Conservation (phyloP, 2,888 invertebrate species). For the Slavum lentiscoides region DNA sequence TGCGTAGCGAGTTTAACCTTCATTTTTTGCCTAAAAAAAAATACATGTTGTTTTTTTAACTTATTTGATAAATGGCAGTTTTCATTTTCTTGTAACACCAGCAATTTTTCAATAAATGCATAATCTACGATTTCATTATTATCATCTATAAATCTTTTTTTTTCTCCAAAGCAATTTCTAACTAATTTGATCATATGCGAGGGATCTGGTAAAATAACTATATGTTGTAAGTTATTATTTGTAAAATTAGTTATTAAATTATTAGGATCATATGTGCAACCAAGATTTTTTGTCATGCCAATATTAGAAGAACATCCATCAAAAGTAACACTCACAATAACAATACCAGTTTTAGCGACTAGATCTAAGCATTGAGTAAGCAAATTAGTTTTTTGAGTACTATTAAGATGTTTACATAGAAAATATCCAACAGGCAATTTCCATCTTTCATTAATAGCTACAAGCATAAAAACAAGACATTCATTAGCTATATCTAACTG, state of each 20-base stretch:
- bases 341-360: not conserved
- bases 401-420: too few species aligned
- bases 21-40: conserved; percentile 55
- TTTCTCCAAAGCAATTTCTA: conserved; percentile 5
- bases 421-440: too few species aligned
- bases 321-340: conserved; percentile 23
- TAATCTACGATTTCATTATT: conserved; percentile 30
- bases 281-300: conserved; percentile 5
- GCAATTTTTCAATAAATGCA: conserved; percentile 18
- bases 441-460: too few species aligned
- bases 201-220: conserved; percentile 22
- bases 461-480: too few species aligned
- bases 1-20: conserved; percentile 56
- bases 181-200: conserved; percentile 24
- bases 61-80: conserved; percentile 29
- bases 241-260: conserved; percentile 17
- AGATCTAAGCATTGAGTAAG: conserved; percentile 1
- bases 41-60: conserved; percentile 30
- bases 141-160: conserved; percentile 16
- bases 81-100: conserved; percentile 19
- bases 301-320: conserved; percentile 28
- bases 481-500: too few species aligned
- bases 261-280: conserved; percentile 17
- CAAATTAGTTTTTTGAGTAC: too few species aligned
- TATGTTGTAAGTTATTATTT: not conserved